Base-by-base conservation (phyloP, 1,140 invertebrate species). In the Hesperophylax magnus region DNA sequence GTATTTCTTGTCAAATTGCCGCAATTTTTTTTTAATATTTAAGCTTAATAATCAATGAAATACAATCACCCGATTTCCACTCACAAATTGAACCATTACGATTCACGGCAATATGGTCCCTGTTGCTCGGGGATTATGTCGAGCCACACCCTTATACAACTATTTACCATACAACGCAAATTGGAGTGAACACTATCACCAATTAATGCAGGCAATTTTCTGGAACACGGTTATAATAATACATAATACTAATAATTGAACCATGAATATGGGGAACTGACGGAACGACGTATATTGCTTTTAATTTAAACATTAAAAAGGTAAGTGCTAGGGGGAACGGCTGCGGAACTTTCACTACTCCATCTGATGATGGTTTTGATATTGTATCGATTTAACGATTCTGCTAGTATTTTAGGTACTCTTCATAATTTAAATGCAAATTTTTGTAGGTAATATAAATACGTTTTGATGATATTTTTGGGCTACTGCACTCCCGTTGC, bases 201-300 rank as follows among this genome's bases (percentile, higher is more conserved):
- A n/a, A 47, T 39, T 47, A 52, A 69, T 71, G 47, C 31, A 8
- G 27, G 34, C 39, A 52, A 71, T 71, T 71, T 71, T 71, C 39
- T 52, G 67, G 67, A 71, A 71, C 24, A 58, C 6, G 39, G 39
- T 47, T 9, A 47, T 47, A 47, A 14, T 14, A 47, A 11, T 14
- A 47, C 5, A 14, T 47, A 60, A 31, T 65, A 17, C 6, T 31
- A 63, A 17, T 65, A 67, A 67, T 67, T 67, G 63, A 34, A 34
- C 24, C 3, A 22, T 17, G 24, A n/a, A 65, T 27, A 65, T 27
- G 24, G 27, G 15, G 22, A 60, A 22, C 56, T n/a, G 4, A 17
- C 54, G n/a, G 8, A 3, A 20, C 8, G 39, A 47, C 9, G 11
- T 47, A 9, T 6, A 14, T 47, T 2, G 39, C 39, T 47, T 14